Conservation (phyloP, 2,888 invertebrate genomes). For the Drosophila sordidula region DNA sequence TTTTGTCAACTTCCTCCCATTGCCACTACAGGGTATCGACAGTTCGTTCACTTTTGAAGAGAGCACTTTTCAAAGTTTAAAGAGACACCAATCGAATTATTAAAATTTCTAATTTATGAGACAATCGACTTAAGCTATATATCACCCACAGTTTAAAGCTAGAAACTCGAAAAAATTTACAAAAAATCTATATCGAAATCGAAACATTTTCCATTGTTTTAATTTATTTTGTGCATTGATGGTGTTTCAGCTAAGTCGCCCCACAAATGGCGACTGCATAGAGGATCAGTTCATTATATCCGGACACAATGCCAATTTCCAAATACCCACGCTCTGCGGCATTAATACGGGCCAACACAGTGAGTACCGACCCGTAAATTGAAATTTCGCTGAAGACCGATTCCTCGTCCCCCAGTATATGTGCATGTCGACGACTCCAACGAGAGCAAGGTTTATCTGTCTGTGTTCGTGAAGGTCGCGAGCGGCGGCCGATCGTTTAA, state of each 20-base stretch:
- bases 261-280: conserved; percentile 89
- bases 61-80: too few species aligned
- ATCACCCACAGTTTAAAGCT: too few species aligned
- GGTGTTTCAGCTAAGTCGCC: conserved; percentile 89
- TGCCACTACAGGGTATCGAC: too few species aligned
- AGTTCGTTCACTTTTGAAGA: too few species aligned
- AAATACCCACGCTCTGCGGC: conserved; percentile 91
- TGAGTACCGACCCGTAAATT: conserved; percentile 81
- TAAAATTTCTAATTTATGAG: too few species aligned
- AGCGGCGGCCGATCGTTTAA: conserved; percentile 87
- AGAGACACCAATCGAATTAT: too few species aligned
- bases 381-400: not conserved
- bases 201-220: too few species aligned
- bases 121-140: too few species aligned
- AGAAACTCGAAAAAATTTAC: too few species aligned
- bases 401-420: conserved; percentile 87
- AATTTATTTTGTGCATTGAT: too few species aligned
- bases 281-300: conserved; percentile 90
- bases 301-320: conserved; percentile 89
- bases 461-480: conserved; percentile 87
- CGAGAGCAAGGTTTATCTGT: conserved; percentile 88
- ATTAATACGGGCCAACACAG: conserved; percentile 91
- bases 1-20: too few species aligned
- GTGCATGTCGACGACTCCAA: conserved; percentile 88
- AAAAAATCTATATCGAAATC: too few species aligned